Conservation (phyloP, 2,113 vertebrate genomes). For the Lamprologus sp. region DNA sequence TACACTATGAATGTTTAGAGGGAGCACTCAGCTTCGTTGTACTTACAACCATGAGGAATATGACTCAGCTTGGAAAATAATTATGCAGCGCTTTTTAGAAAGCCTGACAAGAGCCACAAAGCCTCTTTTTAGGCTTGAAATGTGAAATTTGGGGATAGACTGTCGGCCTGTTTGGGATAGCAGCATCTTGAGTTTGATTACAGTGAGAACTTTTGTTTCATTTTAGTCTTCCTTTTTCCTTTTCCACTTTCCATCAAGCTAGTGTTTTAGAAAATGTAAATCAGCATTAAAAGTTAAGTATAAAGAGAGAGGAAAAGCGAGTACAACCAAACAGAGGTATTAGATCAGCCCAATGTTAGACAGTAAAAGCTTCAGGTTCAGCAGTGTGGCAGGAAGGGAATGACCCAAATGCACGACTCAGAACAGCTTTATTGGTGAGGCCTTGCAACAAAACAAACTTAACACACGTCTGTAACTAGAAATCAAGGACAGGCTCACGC, state of each 20-base stretch:
- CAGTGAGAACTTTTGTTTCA: background rate
- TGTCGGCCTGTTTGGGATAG: background rate
- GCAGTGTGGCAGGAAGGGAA: background rate
- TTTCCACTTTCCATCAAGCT: background rate
- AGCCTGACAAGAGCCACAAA: background rate
- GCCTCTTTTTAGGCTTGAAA: background rate
- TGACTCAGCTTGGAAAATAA: background rate
- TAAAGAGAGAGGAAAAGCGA: background rate
- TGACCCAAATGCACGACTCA: background rate
- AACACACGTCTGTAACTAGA: rapidly evolving
- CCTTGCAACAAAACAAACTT: background rate
- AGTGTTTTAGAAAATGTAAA: background rate
- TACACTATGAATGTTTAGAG: background rate
- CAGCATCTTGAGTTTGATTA: background rate
- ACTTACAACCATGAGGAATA: background rate
- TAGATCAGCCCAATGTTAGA: background rate
- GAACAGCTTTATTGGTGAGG: background rate
- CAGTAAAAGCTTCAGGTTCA: background rate
- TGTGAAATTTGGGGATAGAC: background rate
- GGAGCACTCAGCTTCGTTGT: background rate
- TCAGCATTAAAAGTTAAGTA: background rate
- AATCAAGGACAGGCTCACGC: background rate
- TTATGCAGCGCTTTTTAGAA: background rate
- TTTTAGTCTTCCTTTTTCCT: background rate
- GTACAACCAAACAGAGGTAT: background rate